Percentiles rank a stretch among this genome's conserved stretches.
These are phyloP conservation scores for Heterodera filipjevi DNA, from an alignment of 2,888 invertebrate genomes.

Conservation along the genomic window DNA sequence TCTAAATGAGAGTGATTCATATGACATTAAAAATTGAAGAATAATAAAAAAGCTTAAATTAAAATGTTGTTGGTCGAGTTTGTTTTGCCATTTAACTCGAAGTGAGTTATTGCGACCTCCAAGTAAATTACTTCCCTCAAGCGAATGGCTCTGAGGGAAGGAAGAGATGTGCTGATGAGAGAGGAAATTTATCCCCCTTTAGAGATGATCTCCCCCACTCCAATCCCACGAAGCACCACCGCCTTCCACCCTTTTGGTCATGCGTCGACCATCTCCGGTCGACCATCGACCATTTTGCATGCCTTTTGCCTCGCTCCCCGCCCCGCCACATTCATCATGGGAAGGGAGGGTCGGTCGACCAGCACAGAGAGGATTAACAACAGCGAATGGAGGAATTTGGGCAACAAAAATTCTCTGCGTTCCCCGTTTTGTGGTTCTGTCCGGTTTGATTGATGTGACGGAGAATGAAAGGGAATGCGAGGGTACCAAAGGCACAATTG, in stretches of 20 bases:
- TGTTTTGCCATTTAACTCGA: constrained; percentile 23
- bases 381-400: constrained; percentile 6
- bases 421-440: constrained; percentile 8
- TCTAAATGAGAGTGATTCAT: no score
- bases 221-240: background rate
- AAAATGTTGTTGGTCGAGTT: background rate
- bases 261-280: constrained; percentile 7
- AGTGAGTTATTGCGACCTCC: constrained; percentile 6
- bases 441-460: constrained; percentile 21
- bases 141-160: background rate
- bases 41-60: background rate
- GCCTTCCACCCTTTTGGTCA: constrained; percentile 2
- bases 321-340: constrained; percentile 10
- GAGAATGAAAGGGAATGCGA: background rate
- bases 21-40: no score
- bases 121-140: background rate
- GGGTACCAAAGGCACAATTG: background rate
- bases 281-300: constrained; percentile 8
- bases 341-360: background rate
- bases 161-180: constrained; percentile 6
- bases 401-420: constrained; percentile 8
- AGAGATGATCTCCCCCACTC: background rate
- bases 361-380: constrained; percentile 1
- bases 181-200: background rate
- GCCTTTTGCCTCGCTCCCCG: background rate